phyloP scores from a whole-genome alignment of 2,888 invertebrate genomes.

The Drosophila demipolita region DNA sequence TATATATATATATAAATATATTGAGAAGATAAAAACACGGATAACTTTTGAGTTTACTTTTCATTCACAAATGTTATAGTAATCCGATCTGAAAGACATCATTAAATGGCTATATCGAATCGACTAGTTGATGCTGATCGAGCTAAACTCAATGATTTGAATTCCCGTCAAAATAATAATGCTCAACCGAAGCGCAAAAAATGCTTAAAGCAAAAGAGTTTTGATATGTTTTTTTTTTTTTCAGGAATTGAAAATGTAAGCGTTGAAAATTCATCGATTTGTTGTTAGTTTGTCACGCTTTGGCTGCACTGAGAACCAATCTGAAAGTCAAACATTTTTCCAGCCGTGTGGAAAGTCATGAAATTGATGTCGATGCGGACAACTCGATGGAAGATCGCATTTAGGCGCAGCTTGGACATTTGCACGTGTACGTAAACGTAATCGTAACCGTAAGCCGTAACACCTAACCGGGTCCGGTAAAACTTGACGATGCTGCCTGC shows the following conservation, averaged over 20 bases:
- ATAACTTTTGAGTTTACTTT: neutral
- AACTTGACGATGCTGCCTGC: neutral
- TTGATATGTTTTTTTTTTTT: constrained; percentile 10
- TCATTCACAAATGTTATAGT: neutral
- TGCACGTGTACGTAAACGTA: constrained; percentile 46
- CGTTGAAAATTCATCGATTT: neutral
- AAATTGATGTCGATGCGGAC: constrained; percentile 28
- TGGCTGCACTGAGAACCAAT: constrained; percentile 26
- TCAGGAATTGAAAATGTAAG: neutral
- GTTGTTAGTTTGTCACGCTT: constrained; percentile 16
- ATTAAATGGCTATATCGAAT: neutral
- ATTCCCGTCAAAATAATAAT: neutral
- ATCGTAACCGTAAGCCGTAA: neutral
- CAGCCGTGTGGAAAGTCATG: constrained; percentile 42
- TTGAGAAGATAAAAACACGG: neutral
- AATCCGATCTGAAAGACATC: neutral
- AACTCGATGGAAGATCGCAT: constrained; percentile 35
- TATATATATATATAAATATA: no score
- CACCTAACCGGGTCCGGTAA: neutral
- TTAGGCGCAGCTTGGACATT: constrained; percentile 64
- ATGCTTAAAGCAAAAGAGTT: constrained; percentile 34
- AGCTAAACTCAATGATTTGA: neutral
- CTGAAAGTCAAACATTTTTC: constrained; percentile 18
- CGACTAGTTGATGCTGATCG: neutral
- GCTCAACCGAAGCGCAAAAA: neutral